Evolutionary conservation across 2,888 invertebrate species (phyloP), one percentile per base, ranked within the genome.

Genomic region (Sminthurinus aureus): DNA sequence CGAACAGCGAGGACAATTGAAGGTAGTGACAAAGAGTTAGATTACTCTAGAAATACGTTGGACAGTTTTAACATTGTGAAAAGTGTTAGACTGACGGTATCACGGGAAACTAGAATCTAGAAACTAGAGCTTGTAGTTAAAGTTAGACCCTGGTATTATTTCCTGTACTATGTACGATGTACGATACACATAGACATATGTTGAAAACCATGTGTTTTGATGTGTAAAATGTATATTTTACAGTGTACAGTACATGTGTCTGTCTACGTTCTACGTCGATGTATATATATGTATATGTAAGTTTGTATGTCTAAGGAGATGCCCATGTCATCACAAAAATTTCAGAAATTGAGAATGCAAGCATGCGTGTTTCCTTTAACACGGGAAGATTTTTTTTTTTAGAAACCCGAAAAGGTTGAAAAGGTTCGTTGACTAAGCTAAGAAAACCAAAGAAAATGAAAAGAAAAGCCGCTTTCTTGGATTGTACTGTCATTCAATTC

Each of bases 321-420:
- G 18, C 58, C 20, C 58, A 58, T 71, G 73, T 81, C 80, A 81
- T 81, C 81, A 75, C 58, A 81, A 74, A 75, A 75, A 64, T 74
- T 74, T 74, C 38, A 81, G 74, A 81, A 75, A 81, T 81, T 74
- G 74, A 81, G 81, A 81, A 81, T 81, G 64, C 81, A 81, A 81
- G 81, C 81, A 81, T 81, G 81, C 81, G 81, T 81, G 64, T 74
- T 74, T 22, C n/a, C 38, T 74, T 38, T n/a, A 38, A 80, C 26
- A 64, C 38, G 38, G 18, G 74, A 75, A 74, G 38, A 74, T 74
- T 81, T 58, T 58, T 52, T 52, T 74, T 74, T 20, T 58, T 22
- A 24, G 81, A 64, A 81, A 73, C 71, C 26, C 73, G 24, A 75
- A 38, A 38, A 81, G 64, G 81, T 81, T 81, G 74, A 38, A 38